A percentile compares a stretch with the other conserved stretches of the same genome.
Conservation (phyloP, 2,113 vertebrate genomes). For the Sylvietta virens region DNA sequence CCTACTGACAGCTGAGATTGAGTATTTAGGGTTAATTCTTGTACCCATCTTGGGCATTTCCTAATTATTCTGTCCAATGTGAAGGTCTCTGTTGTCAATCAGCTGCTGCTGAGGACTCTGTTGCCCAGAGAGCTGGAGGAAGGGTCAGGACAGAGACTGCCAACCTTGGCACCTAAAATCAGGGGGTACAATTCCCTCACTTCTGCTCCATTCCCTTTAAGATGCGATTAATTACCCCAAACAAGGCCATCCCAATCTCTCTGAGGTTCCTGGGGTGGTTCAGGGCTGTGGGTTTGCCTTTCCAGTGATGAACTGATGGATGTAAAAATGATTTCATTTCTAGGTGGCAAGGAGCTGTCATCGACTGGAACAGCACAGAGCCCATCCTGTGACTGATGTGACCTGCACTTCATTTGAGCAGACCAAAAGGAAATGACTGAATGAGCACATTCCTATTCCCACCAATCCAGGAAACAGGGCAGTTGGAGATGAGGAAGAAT, state of each 20-base stretch:
- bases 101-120: neutral
- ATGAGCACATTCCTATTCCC: conserved; percentile 11
- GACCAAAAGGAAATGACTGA: conserved; percentile 5
- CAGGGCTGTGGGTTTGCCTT: neutral
- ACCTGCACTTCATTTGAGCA: neutral
- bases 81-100: neutral
- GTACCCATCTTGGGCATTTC: neutral
- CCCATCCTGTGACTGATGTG: conserved; percentile 84
- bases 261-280: neutral
- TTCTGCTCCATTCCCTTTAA: neutral
- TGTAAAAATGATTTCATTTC: neutral
- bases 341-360: conserved; percentile 86
- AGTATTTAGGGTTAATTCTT: neutral
- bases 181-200: neutral
- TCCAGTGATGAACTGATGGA: neutral
- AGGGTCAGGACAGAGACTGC: neutral
- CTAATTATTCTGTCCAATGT: neutral
- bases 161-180: neutral
- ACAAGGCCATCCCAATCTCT: neutral
- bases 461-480: neutral
- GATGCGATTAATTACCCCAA: neutral
- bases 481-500: neutral
- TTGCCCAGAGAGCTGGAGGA: neutral
- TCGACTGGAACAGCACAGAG: conserved; percentile 91
- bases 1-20: neutral